phyloP scores from a whole-genome alignment of 2,113 vertebrate species.

The Morone chrysops region DNA sequence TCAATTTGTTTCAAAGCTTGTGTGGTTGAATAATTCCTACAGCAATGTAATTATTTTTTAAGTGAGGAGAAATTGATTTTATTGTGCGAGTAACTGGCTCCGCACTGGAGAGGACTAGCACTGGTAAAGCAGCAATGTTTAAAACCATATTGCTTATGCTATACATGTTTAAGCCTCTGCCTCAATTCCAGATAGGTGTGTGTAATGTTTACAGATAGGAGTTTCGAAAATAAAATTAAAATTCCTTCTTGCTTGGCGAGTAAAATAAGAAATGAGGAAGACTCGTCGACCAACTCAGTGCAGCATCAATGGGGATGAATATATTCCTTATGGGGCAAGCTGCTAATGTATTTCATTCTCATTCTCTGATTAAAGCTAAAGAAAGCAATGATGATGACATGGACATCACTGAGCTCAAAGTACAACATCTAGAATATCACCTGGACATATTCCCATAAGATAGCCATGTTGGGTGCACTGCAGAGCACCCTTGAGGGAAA shows the following conservation, averaged over 20 bases:
- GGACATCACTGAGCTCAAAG: conserved; percentile 20
- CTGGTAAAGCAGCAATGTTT: background rate
- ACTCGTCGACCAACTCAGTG: background rate
- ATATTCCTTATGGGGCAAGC: background rate
- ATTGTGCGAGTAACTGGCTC: background rate
- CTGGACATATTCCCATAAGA: conserved; percentile 5
- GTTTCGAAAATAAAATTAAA: background rate
- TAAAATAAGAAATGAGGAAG: background rate
- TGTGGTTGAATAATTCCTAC: background rate
- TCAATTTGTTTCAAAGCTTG: too few relatives aligned
- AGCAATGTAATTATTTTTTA: background rate
- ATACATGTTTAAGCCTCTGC: background rate
- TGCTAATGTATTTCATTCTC: conserved; percentile 2
- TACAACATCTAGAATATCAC: conserved; percentile 17
- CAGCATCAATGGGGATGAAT: background rate
- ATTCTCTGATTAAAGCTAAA: conserved; percentile 10
- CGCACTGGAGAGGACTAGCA: background rate
- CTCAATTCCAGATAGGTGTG: background rate
- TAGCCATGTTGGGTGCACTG: conserved; percentile 28
- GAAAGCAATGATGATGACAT: conserved; percentile 11
- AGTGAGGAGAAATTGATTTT: background rate
- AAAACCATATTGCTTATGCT: background rate
- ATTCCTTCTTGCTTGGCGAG: background rate
- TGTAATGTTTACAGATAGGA: background rate
- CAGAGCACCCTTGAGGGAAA: conserved; percentile 35